Evolutionary conservation across 2,113 vertebrate species (phyloP).

Genomic region (Cacatua alba): DNA sequence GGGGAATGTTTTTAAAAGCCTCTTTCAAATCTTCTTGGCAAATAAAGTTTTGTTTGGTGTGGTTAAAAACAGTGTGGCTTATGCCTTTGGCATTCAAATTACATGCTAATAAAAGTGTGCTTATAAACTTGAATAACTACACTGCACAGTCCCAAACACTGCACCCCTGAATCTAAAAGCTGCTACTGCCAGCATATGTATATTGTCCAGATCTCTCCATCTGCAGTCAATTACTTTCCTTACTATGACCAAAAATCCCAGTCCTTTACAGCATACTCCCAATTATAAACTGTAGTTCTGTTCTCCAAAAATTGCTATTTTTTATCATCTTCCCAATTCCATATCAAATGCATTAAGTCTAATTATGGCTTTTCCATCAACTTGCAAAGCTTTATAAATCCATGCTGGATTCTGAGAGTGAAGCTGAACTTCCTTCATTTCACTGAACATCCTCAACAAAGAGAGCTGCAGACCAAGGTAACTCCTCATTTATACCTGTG

Average conservation of each 20-base stretch:
- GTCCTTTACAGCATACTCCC: constrained; percentile 48
- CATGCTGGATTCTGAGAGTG: background rate
- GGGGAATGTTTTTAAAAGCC: constrained; percentile 13
- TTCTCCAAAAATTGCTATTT: background rate
- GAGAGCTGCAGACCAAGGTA: background rate
- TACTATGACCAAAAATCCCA: constrained; percentile 62
- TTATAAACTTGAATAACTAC: constrained; percentile 57
- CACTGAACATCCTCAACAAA: background rate
- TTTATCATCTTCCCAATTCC: constrained; percentile 2
- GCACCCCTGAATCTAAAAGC: constrained; percentile 23
- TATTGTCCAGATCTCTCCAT: constrained; percentile 61
- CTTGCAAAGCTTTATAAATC: constrained; percentile 31
- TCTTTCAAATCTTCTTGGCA: constrained; percentile 57
- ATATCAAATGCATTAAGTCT: background rate
- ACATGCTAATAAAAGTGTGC: constrained; percentile 55
- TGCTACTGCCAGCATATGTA: constrained; percentile 59
- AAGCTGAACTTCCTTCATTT: background rate
- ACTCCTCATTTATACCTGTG: background rate
- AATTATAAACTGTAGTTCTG: constrained; percentile 43
- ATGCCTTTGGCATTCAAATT: constrained; percentile 56
- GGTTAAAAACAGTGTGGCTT: constrained; percentile 41
- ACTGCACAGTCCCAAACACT: constrained; percentile 31
- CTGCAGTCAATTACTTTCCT: constrained; percentile 72
- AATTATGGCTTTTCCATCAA: constrained; percentile 16
- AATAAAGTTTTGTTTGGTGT: constrained; percentile 47